Base-by-base conservation (phyloP, 2,113 vertebrate species). In the Dipodomys ordii region DNA sequence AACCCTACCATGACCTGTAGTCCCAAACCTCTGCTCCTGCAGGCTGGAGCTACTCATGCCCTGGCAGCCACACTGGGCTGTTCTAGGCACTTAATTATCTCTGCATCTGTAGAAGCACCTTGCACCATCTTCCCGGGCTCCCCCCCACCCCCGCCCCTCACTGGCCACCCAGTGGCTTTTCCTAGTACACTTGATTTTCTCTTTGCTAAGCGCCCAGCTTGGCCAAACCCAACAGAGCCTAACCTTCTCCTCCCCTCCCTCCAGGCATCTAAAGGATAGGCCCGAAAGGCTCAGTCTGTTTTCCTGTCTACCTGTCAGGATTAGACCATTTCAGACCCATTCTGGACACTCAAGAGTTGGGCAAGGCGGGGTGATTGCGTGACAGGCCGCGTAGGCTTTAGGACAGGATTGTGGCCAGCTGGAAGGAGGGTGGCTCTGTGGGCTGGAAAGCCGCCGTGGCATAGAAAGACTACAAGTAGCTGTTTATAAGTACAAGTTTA, bases 401-500 rank as follows among this genome's bases (percentile, higher is more conserved):
- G 78, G 60, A 32, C 27, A 62, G 78, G 30, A 22, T 7, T 62
- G 90, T 88, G 69, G 35, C 89, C 84, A 94, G 91, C 62, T 1
- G 1, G 60, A 57, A 62, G 44, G 87, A 60, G 87, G 23, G 67
- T 10, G 53, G 49, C 30, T 19, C 15, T 20, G 2, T 15, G 60
- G 65, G 28, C 71, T 4, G 12, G 8, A n/a, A 12, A 71, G 46
- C 49, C 28, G 7, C 22, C 19, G 25, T 0, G 49, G 49, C 49
- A 49, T 49, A 49, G 53, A 57, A 57, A 57, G 15, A 13, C 53
- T 16, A 57, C 53, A 57, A 57, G 53, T 57, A 19, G 13, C 53
- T 13, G 53, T 39, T 39, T 39, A 39, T 39, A 39, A 39, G 39
- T 39, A 39, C 39, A 12, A 57, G 53, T 13, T 57, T 57, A 57